A percentile compares a stretch with the other conserved stretches of the same genome.
Evolutionary conservation across 2,888 invertebrate species (phyloP).

Genomic region (Rhagium mordax): DNA sequence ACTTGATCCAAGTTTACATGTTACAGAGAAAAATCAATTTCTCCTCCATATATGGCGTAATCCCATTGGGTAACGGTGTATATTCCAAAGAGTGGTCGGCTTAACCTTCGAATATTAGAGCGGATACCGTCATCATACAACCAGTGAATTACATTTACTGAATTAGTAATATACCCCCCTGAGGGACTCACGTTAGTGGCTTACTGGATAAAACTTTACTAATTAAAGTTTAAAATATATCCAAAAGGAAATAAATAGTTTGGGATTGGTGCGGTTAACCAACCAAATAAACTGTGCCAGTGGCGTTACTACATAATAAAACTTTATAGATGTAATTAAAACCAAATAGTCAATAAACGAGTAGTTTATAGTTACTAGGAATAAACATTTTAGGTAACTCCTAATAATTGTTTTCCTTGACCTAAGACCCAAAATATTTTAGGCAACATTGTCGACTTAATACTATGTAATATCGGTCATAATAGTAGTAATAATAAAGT

Average conservation of each 20-base stretch:
- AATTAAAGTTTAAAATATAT: slow-evolving; percentile 3
- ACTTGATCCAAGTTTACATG: too few relatives aligned
- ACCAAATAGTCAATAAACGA: too few relatives aligned
- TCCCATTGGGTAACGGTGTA: not conserved
- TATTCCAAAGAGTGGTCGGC: not conserved
- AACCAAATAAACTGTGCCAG: not conserved
- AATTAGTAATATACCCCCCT: not conserved
- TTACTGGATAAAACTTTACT: not conserved
- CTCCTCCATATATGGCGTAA: not conserved
- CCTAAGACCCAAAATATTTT: too few relatives aligned
- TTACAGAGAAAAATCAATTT: too few relatives aligned
- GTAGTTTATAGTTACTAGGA: too few relatives aligned
- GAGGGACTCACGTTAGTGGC: not conserved
- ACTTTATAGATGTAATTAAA: too few relatives aligned
- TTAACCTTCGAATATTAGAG: not conserved
- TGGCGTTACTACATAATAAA: not conserved
- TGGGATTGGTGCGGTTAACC: not conserved
- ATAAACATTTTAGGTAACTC: too few relatives aligned
- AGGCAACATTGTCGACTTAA: too few relatives aligned
- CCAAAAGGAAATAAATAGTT: not conserved
- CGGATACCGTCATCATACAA: not conserved
- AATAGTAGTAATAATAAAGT: too few relatives aligned
- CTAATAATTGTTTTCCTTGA: too few relatives aligned
- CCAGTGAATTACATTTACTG: not conserved
- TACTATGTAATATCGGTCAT: too few relatives aligned